Base-by-base conservation (phyloP, 2,113 vertebrate genomes). In the Anser cygnoides region DNA sequence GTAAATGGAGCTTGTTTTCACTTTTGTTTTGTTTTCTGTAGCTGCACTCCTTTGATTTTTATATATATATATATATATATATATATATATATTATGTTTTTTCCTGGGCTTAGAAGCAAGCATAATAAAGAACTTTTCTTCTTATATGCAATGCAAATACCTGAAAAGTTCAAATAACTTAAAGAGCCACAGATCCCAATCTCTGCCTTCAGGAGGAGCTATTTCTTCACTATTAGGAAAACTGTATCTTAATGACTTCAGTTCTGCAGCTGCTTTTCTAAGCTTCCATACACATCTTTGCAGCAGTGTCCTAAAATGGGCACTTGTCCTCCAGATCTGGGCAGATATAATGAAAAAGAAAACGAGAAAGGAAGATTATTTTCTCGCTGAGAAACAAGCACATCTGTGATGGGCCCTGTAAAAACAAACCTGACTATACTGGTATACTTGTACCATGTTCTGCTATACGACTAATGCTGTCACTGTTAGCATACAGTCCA, bases 181-280 rank as follows among this genome's bases (percentile, higher is more conserved):
- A 14, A 43, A 43, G 12, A 58, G n/a, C 46, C 78, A n/a, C 80
- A 63, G 63, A 88, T 92, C 13, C 72, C 55, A 3, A 0, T 1
- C 85, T 83, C 55, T 94, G 93, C 92, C 85, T 93, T 96, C 65
- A 63, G 90, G 90, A 97, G 92, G 93, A 92, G 95, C 90, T 93
- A 44, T 57, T 90, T 87, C 90, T 93, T 96, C 95, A 83, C 65
- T 16, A 26, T 39, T 26, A 41, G 37, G 31, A 76, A 46, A 93
- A 52, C 63, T 80, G 49, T 3, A 3, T 74, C 57, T 91, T 83
- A 87, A 55, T 6, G 91, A 87, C 89, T 93, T 80, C 3, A 2
- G 65, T 57, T 71, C 72, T 59, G 50, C 65, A 6, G 59, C 43
- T 73, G 28, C 82, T 80, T n/a, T 84, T 82, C 89, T 71, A n/a